Evolutionary conservation across 2,797 vertebrate species (phyloP), one percentile per base, ranked within the genome.

Genomic region (Meriones psammophilus): DNA sequence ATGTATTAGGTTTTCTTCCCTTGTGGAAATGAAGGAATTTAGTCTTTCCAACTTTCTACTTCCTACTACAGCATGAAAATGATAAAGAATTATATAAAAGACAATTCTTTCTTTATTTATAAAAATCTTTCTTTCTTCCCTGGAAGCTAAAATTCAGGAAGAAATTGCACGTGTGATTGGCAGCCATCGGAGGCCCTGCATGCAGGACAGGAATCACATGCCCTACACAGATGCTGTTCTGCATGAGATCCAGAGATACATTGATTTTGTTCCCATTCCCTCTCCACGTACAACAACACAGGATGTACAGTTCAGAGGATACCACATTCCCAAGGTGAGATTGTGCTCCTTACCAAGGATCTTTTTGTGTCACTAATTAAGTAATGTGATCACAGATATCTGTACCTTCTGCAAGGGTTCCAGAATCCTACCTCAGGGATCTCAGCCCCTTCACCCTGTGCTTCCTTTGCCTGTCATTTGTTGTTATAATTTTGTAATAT

Each of bases 281-380:
- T 0, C 98, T 2, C 96, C 39, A 39, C 98, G 96, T 86, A 36
- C 3, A 54, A 90, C 97, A 0, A 97, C 96, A 33, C 87, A 66
- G 39, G 98, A 98, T 85, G 93, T 96, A 0, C 18, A 96, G 17
- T 5, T 98, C 88, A 97, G 98, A 95, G 94, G 93, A 7, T 98
- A 97, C 79, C 83, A 98, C 64, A 98, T 98, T 92, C 98, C 98
- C 60, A 98, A 98, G 98, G 98, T 98, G 36, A 96, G 93, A 86
- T 20, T 56, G 8, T 73, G 33, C 0, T 54, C 0, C 28, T 80
- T n/a, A 54, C 58, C 12, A 20, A 14, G 28, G 54, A 66, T 58
- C 39, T 42, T 42, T 84, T 50, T 20, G 26, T 62, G 73, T 30
- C n/a, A 54, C 2, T 20, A 36, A 6, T 79, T 30, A 56, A 30